These are phyloP conservation scores for Narcine bancroftii DNA, from an alignment of 2,113 vertebrate species.

Conservation along the genomic window DNA sequence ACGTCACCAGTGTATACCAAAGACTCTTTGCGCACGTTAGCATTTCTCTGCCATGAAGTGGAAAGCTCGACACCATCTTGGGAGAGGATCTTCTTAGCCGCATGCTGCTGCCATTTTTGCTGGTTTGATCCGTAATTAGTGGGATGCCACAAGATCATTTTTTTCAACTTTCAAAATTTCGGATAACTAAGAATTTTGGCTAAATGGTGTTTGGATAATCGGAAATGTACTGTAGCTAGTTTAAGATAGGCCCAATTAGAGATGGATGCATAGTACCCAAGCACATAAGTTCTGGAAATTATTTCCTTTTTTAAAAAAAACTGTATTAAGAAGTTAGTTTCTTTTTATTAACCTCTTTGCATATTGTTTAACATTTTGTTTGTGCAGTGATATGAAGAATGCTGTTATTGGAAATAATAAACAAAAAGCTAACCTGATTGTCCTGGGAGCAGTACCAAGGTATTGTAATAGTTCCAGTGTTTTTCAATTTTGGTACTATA, in stretches of 20 bases:
- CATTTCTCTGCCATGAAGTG: too few relatives aligned
- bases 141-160: too few relatives aligned
- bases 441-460: slow-evolving; percentile 96
- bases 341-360: neutral
- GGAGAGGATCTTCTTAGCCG: too few relatives aligned
- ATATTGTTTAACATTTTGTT: slow-evolving; percentile 56
- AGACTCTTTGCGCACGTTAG: too few relatives aligned
- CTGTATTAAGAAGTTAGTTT: neutral
- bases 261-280: neutral
- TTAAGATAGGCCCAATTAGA: neutral
- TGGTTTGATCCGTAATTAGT: too few relatives aligned
- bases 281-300: neutral
- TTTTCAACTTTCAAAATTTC: too few relatives aligned
- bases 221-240: too few relatives aligned
- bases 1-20: too few relatives aligned
- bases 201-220: too few relatives aligned
- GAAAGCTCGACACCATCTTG: too few relatives aligned
- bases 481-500: neutral
- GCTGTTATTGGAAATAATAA: slow-evolving; percentile 99
- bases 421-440: slow-evolving; percentile 98
- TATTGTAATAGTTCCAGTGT: slow-evolving; percentile 46
- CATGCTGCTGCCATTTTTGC: too few relatives aligned
- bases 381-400: slow-evolving; percentile 98
- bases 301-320: neutral
- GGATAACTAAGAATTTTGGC: too few relatives aligned